Conservation (phyloP, 2,113 vertebrate species). For the Gavia stellata region DNA sequence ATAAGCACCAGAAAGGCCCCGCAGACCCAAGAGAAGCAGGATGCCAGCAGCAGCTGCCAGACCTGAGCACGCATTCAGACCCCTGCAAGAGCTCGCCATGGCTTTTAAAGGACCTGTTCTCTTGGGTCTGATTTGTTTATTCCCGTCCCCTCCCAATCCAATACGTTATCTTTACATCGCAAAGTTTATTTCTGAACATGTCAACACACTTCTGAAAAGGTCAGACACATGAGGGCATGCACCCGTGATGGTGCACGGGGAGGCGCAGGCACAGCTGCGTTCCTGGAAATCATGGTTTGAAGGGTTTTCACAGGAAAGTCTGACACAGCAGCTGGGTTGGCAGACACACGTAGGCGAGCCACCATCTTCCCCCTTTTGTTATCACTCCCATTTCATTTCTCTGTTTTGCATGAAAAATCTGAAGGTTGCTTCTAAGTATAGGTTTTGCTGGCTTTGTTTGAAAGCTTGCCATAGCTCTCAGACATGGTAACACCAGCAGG, state of each 20-base stretch:
- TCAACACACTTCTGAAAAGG: slow-evolving; percentile 73
- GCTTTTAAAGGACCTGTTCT: slow-evolving; percentile 49
- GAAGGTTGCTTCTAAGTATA: slow-evolving; percentile 28
- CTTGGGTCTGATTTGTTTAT: slow-evolving; percentile 21
- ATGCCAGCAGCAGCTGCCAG: background rate
- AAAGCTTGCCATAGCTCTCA: slow-evolving; percentile 25
- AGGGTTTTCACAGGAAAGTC: slow-evolving; percentile 13
- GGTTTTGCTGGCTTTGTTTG: slow-evolving; percentile 29
- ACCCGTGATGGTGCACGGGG: background rate
- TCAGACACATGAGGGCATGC: slow-evolving; percentile 58
- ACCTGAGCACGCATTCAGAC: background rate
- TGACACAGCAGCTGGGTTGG: background rate
- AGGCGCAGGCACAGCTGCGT: background rate
- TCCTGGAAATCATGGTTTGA: background rate
- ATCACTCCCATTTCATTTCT: background rate
- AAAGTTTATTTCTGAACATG: slow-evolving; percentile 74
- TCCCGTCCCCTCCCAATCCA: slow-evolving; percentile 27
- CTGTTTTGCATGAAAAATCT: background rate
- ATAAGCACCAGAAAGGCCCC: background rate
- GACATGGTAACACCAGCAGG: slow-evolving; percentile 15
- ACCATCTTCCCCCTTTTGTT: background rate
- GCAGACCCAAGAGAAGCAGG: background rate
- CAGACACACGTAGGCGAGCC: background rate
- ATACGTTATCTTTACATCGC: slow-evolving; percentile 54
- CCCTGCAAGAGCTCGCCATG: background rate